Evolutionary conservation across 2,797 vertebrate species (phyloP).

Genomic region (Onychomys arenicola): DNA sequence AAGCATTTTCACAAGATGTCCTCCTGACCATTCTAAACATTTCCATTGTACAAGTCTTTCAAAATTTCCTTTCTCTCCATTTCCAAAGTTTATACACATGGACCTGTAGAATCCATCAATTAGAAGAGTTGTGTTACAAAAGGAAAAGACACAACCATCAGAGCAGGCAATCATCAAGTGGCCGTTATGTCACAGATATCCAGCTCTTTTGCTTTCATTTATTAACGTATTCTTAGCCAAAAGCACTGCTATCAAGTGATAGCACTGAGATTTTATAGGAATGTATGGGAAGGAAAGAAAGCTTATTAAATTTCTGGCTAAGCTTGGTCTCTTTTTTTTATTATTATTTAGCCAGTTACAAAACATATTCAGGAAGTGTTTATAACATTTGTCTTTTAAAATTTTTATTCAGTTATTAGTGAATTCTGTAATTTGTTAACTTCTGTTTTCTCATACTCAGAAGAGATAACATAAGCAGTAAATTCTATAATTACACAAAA

Average conservation of each 20-base stretch:
- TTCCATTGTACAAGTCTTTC: background rate
- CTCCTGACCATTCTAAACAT: background rate
- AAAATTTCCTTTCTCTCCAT: background rate
- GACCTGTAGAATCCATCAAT: background rate
- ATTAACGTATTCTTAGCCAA: background rate
- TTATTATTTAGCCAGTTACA: background rate
- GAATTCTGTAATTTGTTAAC: background rate
- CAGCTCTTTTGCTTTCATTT: background rate
- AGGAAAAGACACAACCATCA: background rate
- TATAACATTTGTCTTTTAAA: background rate
- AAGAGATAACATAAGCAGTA: background rate
- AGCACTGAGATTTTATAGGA: background rate
- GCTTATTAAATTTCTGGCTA: constrained; percentile 29
- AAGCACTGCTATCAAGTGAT: background rate
- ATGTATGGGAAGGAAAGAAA: background rate
- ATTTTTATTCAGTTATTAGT: background rate
- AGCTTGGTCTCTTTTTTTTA: background rate
- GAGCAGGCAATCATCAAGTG: background rate
- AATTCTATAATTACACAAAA: background rate
- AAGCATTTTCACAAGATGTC: background rate
- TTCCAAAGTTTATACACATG: background rate
- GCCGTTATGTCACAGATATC: background rate
- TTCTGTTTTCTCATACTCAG: background rate
- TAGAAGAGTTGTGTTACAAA: background rate
- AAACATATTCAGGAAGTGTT: background rate